A percentile compares a stretch with the other conserved stretches of the same genome.
Conservation (phyloP, 2,113 vertebrate genomes). For the Protobothrops flavoviridis region DNA sequence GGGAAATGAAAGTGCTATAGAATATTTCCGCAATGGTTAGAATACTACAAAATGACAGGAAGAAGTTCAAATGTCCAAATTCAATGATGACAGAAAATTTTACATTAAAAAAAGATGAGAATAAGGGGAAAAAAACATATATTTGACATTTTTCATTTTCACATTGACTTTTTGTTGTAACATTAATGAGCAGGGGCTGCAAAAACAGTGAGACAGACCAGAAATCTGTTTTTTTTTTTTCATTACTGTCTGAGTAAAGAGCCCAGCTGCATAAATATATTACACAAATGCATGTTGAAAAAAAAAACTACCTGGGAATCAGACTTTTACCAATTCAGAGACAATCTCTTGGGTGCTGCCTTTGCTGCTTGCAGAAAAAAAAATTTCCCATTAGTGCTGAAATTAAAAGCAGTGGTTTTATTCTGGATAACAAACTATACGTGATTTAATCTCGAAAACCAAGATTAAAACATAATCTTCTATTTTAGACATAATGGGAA, state of each 20-base stretch:
- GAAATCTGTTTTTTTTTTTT: neutral
- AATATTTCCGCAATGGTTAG: slow-evolving; percentile 3
- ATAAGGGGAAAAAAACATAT: neutral
- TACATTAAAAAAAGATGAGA: neutral
- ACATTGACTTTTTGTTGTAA: neutral
- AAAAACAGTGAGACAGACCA: neutral
- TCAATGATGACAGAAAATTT: neutral
- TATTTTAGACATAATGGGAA: neutral
- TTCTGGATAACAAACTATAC: neutral
- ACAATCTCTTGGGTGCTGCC: neutral
- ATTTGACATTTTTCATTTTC: neutral
- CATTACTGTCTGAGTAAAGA: neutral
- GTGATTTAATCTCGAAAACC: neutral
- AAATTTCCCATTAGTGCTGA: neutral
- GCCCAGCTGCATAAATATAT: neutral
- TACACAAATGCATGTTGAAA: neutral
- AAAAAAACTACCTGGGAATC: neutral
- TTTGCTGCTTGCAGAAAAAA: neutral
- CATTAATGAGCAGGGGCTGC: neutral
- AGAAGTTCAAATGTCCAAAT: neutral
- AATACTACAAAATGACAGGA: neutral
- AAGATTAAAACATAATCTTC: neutral
- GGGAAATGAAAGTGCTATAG: neutral
- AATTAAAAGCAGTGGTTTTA: neutral
- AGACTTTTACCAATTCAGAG: neutral